Evolutionary conservation across 2,797 vertebrate species (phyloP).

Genomic region (Pantherophis alleghaniensis): DNA sequence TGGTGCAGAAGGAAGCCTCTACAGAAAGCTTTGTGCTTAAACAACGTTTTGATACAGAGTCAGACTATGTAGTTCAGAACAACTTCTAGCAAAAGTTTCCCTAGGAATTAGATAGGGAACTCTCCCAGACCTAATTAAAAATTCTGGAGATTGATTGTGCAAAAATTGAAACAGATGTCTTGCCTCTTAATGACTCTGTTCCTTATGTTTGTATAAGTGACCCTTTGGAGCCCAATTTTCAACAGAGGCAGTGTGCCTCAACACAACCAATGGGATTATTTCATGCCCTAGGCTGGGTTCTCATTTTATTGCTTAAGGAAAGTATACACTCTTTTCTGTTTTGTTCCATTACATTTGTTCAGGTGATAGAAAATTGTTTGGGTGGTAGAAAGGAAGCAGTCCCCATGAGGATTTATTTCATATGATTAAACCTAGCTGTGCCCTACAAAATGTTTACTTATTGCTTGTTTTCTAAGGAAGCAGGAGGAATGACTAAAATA

Average conservation of each 20-base stretch:
- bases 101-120: neutral
- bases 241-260: neutral
- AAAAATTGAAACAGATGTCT: neutral
- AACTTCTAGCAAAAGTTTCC: neutral
- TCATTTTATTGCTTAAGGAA: neutral
- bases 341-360: neutral
- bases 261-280: neutral
- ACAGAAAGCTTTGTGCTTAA: neutral
- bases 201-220: neutral
- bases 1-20: neutral
- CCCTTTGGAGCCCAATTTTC: neutral
- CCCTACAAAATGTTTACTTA: neutral
- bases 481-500: neutral
- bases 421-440: neutral
- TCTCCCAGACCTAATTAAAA: neutral
- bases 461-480: slow-evolving; percentile 2
- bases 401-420: neutral
- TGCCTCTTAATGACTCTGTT: neutral
- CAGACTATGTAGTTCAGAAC: neutral
- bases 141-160: neutral
- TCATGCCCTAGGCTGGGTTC: neutral
- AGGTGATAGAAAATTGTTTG: neutral
- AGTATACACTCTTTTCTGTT: neutral
- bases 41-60: neutral
- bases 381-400: neutral